Evolutionary conservation across 2,888 invertebrate genomes (phyloP), one percentile per base, ranked within the genome.

Genomic region (Thumatha senex): DNA sequence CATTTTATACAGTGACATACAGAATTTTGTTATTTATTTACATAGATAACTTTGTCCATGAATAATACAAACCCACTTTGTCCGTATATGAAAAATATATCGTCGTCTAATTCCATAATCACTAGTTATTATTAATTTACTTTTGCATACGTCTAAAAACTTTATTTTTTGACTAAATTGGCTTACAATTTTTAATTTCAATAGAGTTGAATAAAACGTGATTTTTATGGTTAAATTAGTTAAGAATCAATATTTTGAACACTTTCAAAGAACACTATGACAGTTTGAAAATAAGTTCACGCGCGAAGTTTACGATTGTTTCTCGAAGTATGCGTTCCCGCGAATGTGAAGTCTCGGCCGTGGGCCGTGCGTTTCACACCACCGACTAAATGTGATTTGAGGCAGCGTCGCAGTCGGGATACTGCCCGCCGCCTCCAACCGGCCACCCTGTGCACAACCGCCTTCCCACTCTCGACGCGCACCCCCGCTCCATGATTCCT

Each of bases 41-140:
- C 45, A 48, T 54, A 40, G 38, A n/a, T n/a, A n/a, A n/a, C n/a
- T n/a, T 13, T 14, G 14, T 11, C 40, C 48, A 57, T 58, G 70
- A 69, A 60, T 48, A 62, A 84, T 89, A 89, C 87, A 77, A 89
- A 89, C 89, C 87, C 85, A 61, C 72, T 83, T 74, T 80, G 76
- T 84, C 84, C 86, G 72, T 84, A 72, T 64, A 80, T 76, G 75
- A 78, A 80, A 84, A 79, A 84, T 73, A 81, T 76, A 77, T 86
- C 86, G 64, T 87, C 85, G 48, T 79, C 86, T 84, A 87, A 79
- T 77, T 88, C 88, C 89, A 90, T 89, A 72, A 77, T 80, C 72
- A 76, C 78, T 76, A 33, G 1, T n/a, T 12, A 78, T 68, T 73
- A 67, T 73, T 76, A 59, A 36, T 53, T 49, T 58, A 63, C n/a